Evolutionary conservation across 1,140 invertebrate genomes (phyloP).

Genomic region (Neodiprion pinetum): DNA sequence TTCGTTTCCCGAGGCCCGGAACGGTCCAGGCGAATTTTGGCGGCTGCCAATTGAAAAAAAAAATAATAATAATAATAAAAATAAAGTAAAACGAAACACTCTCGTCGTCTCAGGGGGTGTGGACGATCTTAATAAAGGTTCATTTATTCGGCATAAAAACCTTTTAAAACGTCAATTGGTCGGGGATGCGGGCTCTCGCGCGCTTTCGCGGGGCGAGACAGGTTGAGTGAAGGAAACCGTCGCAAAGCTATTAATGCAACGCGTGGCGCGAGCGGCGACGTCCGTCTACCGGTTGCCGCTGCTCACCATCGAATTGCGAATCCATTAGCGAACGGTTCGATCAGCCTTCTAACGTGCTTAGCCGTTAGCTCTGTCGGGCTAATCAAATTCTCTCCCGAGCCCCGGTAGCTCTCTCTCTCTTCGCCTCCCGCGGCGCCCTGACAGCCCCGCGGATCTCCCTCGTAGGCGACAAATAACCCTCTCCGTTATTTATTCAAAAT

Average conservation of each 20-base stretch:
- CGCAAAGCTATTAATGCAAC: conserved; percentile 9
- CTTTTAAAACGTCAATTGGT: conserved; percentile 17
- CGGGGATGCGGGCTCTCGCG: background rate
- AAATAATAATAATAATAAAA: too few relatives aligned
- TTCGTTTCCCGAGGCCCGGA: too few relatives aligned
- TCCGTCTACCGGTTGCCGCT: background rate
- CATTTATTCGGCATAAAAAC: conserved; percentile 14
- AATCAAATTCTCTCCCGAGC: background rate
- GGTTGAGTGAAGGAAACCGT: conserved; percentile 4
- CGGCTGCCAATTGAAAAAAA: too few relatives aligned
- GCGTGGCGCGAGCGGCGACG: background rate
- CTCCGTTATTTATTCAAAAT: background rate
- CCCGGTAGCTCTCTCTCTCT: background rate
- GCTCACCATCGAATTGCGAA: background rate
- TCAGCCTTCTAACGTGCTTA: conserved; percentile 7
- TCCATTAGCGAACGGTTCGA: background rate
- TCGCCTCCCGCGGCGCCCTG: background rate
- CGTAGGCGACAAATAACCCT: background rate
- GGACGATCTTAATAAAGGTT: conserved; percentile 15
- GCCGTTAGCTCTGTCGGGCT: conserved; percentile 6
- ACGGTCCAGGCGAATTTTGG: too few relatives aligned
- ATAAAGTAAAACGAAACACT: too few relatives aligned
- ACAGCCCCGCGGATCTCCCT: background rate
- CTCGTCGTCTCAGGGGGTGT: too few relatives aligned
- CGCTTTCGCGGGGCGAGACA: background rate